Percentiles rank a stretch among this genome's conserved stretches.
Conservation (phyloP, 2,113 vertebrate genomes). For the Formicarius rufipectus region DNA sequence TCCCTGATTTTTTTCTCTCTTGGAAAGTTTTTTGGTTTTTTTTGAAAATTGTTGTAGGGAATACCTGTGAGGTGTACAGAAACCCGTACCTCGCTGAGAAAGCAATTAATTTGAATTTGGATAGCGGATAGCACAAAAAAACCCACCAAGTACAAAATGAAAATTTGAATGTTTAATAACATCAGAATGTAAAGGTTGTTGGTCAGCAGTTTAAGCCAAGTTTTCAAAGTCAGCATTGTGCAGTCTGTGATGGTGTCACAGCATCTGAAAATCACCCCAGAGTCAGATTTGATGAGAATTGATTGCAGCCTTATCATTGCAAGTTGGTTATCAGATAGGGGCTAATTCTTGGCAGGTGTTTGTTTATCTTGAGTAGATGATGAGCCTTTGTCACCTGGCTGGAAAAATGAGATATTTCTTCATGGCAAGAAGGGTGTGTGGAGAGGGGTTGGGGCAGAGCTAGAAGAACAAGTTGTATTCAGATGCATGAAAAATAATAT, state of each 20-base stretch:
- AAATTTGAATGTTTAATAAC: background rate
- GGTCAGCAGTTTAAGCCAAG: background rate
- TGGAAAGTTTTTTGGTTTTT: background rate
- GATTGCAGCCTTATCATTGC: slow-evolving; percentile 38
- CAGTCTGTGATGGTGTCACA: background rate
- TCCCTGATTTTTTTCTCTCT: no score
- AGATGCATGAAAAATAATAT: background rate
- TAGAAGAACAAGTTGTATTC: background rate
- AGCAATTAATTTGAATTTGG: background rate
- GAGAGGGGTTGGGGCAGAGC: background rate
- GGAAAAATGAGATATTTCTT: background rate
- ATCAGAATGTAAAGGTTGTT: background rate
- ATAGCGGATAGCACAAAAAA: background rate
- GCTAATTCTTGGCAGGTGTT: slow-evolving; percentile 35
- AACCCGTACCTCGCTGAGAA: background rate
- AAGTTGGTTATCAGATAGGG: slow-evolving; percentile 25
- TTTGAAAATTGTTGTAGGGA: background rate
- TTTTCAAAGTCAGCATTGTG: slow-evolving; percentile 10
- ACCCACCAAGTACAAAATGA: background rate
- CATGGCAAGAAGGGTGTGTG: background rate
- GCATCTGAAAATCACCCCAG: slow-evolving; percentile 11
- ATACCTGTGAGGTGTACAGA: background rate
- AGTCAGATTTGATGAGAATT: slow-evolving; percentile 60
- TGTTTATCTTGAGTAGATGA: slow-evolving; percentile 63
- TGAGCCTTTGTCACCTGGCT: background rate